Evolutionary conservation across 2,888 invertebrate species (phyloP).

Genomic region (Drosophila mimetica): DNA sequence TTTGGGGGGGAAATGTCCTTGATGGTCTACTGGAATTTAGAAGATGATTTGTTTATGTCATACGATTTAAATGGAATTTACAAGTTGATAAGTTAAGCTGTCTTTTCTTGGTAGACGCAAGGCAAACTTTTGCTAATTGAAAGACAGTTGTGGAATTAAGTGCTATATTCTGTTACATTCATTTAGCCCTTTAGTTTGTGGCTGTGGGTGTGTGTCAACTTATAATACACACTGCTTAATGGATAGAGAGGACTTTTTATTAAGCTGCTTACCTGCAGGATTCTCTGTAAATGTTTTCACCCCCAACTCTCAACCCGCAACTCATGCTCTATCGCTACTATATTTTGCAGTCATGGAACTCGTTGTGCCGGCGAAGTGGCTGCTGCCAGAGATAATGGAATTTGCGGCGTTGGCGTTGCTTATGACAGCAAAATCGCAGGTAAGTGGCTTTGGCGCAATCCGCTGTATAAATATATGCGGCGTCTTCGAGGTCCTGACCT

Average conservation of each 20-base stretch:
- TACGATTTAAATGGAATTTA: constrained; percentile 4
- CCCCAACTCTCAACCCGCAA: constrained; percentile 17
- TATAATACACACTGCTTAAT: constrained; percentile 42
- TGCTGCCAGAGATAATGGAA: constrained; percentile 98
- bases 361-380: constrained; percentile 99
- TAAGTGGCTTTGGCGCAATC: constrained; percentile 84
- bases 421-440: constrained; percentile 99
- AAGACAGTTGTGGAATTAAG: constrained; percentile 11
- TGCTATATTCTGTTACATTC: not conserved
- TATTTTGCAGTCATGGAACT: constrained; percentile 93
- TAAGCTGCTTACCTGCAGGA: constrained; percentile 34
- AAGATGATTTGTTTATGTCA: constrained; percentile 19
- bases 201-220: constrained; percentile 7
- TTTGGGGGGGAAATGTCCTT: constrained; percentile 5
- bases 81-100: not conserved
- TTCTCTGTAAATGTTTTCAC: constrained; percentile 31
- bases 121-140: constrained; percentile 16
- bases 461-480: not conserved
- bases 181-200: constrained; percentile 5
- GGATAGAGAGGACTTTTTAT: constrained; percentile 31
- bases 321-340: not conserved
- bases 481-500: constrained; percentile 13
- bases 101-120: not conserved
- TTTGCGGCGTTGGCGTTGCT: constrained; percentile 99
- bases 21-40: constrained; percentile 3